A percentile compares a stretch with the other conserved stretches of the same genome.
These are phyloP conservation scores for Gryon sp. DNA, from an alignment of 1,140 invertebrate genomes.

Conservation along the genomic window DNA sequence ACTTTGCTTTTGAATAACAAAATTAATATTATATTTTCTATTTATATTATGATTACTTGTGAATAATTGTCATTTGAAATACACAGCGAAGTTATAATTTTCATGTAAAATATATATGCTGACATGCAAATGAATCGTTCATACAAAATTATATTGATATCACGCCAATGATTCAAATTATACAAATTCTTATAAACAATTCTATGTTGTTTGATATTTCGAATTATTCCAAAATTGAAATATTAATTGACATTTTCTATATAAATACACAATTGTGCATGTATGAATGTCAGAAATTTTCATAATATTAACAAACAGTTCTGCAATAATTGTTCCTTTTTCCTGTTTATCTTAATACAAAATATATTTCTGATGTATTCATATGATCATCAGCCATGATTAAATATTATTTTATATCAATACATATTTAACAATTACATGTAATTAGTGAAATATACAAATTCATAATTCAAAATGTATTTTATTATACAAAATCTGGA, in stretches of 20 bases:
- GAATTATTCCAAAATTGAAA: slow-evolving; percentile 1
- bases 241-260: slow-evolving; percentile 11
- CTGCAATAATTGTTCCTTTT: too few relatives aligned
- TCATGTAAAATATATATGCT: slow-evolving; percentile 1
- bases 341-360: too few relatives aligned
- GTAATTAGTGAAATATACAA: too few relatives aligned
- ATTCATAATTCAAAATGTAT: too few relatives aligned
- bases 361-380: too few relatives aligned
- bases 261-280: background rate
- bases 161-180: slow-evolving; percentile 21
- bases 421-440: too few relatives aligned
- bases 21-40: slow-evolving; percentile 10
- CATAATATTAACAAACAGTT: too few relatives aligned
- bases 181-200: slow-evolving; percentile 5
- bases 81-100: slow-evolving; percentile 17
- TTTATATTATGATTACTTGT: slow-evolving; percentile 4
- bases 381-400: too few relatives aligned
- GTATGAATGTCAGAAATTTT: background rate
- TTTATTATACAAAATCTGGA: too few relatives aligned
- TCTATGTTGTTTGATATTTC: background rate
- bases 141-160: slow-evolving; percentile 20
- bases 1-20: background rate
- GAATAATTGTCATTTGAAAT: slow-evolving; percentile 6
- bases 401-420: too few relatives aligned
- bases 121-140: background rate